phyloP scores from a whole-genome alignment of 2,797 vertebrate species.

The Malacoctenus gilli region DNA sequence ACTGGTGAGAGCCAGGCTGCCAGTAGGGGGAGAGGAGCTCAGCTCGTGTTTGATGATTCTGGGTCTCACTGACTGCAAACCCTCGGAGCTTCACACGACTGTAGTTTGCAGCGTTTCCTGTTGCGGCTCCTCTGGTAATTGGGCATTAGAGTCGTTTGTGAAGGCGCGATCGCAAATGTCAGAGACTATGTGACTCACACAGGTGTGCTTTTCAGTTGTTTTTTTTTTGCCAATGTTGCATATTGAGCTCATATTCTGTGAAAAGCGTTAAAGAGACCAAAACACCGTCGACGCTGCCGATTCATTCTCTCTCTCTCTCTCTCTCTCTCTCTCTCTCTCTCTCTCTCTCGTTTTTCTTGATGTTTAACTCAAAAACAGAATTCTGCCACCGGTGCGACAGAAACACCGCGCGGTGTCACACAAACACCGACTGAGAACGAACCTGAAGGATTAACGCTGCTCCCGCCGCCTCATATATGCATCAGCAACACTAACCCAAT shows the following conservation, averaged over 20 bases:
- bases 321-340: too few relatives aligned
- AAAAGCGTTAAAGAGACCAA: constrained; percentile 6
- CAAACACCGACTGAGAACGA: neutral
- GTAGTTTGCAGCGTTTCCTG: constrained; percentile 1
- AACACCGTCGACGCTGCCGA: too few relatives aligned
- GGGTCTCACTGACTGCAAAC: neutral
- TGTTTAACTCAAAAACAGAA: neutral
- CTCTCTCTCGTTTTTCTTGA: too few relatives aligned
- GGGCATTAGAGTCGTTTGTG: constrained; percentile 14
- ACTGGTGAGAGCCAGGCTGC: neutral
- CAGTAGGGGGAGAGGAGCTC: neutral
- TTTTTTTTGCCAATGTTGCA: constrained; percentile 7
- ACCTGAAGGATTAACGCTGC: neutral
- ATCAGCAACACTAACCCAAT: neutral
- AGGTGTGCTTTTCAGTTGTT: neutral
- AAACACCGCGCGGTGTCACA: neutral
- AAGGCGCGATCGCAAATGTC: neutral
- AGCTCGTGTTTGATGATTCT: constrained; percentile 9
- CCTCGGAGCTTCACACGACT: constrained; percentile 6
- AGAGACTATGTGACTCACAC: neutral
- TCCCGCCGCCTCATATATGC: constrained; percentile 1
- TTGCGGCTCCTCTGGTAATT: constrained; percentile 11
- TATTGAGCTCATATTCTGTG: neutral
- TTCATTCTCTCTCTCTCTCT: too few relatives aligned
- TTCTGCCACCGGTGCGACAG: neutral